A percentile compares a stretch with the other conserved stretches of the same genome.
Conservation (phyloP, 1,140 invertebrate genomes). For the Trachelipus rathkii region DNA sequence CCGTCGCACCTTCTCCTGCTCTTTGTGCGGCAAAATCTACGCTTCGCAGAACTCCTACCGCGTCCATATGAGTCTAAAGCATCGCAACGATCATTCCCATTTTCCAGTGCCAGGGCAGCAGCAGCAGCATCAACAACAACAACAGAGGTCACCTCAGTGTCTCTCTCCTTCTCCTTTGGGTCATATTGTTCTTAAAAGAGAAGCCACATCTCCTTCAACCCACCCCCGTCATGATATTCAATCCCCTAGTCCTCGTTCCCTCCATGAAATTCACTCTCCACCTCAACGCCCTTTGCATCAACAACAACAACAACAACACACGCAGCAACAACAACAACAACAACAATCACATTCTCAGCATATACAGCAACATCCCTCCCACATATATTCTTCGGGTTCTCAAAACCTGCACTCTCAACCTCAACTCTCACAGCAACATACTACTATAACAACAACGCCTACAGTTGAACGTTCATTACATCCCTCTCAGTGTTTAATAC, state of each 20-base stretch:
- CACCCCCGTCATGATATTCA: conserved; percentile 2
- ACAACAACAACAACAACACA: too few relatives aligned
- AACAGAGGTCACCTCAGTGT: background rate
- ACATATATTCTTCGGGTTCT: background rate
- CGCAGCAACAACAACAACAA: background rate
- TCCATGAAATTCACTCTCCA: background rate
- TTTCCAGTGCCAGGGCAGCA: background rate
- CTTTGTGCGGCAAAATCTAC: conserved; percentile 42
- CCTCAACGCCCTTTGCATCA: background rate
- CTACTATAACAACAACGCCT: background rate
- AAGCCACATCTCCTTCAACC: background rate
- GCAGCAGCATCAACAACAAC: background rate
- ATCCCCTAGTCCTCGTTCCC: background rate
- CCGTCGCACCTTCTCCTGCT: conserved; percentile 35
- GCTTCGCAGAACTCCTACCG: conserved; percentile 41
- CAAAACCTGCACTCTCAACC: background rate
- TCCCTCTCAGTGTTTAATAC: background rate
- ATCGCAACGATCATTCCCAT: conserved; percentile 25
- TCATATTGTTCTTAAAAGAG: background rate
- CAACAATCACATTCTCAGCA: background rate
- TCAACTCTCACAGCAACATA: background rate
- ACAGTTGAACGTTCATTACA: background rate
- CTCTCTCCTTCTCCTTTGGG: background rate
- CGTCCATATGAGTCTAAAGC: conserved; percentile 41
- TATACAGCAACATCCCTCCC: background rate